These are phyloP conservation scores for Colius striatus DNA, from an alignment of 2,113 vertebrate genomes.

Conservation along the genomic window DNA sequence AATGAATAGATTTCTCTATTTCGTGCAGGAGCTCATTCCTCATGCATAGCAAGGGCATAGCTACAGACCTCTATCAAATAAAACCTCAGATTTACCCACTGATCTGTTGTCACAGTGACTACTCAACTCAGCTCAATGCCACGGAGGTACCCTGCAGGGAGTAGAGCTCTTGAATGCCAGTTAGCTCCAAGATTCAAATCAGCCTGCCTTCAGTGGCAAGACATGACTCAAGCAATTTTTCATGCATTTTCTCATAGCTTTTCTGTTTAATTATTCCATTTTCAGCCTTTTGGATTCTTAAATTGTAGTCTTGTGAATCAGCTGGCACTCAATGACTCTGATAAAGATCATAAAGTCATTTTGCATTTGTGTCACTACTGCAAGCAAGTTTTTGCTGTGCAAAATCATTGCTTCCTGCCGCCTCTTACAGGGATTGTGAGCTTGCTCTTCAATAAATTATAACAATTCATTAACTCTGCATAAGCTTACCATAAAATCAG, in stretches of 20 bases:
- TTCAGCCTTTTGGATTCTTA: neutral
- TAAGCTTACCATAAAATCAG: neutral
- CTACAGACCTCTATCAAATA: neutral
- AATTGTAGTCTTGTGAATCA: neutral
- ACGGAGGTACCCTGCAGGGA: neutral
- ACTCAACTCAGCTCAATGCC: neutral
- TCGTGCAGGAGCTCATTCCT: neutral
- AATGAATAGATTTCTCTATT: neutral
- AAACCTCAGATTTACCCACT: neutral
- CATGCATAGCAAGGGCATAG: accelerated
- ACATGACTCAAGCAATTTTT: neutral
- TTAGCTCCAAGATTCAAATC: neutral
- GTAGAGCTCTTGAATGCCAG: no score
- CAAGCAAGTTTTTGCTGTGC: neutral
- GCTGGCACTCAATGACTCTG: neutral
- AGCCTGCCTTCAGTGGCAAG: neutral
- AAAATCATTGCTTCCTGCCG: neutral
- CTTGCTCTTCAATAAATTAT: neutral
- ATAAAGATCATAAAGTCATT: neutral
- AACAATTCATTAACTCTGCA: neutral
- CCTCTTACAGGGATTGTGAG: neutral
- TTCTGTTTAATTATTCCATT: neutral
- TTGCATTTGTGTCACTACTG: neutral
- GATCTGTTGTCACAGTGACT: neutral
- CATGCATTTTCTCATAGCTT: neutral